A percentile compares a stretch with the other conserved stretches of the same genome.
phyloP scores from a whole-genome alignment of 2,113 vertebrate species.

The Phalacrocorax carbo region DNA sequence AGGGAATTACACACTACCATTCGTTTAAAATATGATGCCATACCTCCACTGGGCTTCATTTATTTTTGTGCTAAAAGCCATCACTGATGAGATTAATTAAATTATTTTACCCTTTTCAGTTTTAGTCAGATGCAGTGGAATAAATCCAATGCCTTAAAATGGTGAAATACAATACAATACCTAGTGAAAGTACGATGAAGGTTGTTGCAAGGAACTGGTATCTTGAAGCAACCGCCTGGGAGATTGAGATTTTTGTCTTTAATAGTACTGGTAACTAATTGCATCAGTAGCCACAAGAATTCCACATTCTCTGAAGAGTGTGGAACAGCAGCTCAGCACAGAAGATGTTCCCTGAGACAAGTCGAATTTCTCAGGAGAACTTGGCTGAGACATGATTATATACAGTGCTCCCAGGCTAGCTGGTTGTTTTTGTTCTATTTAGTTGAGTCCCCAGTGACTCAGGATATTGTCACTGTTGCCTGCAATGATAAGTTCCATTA shows the following conservation, averaged over 20 bases:
- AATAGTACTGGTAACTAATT: constrained; percentile 39
- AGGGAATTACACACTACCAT: background rate
- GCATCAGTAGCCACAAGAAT: background rate
- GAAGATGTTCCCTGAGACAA: background rate
- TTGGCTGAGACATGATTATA: background rate
- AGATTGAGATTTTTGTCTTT: background rate
- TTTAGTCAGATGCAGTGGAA: constrained; percentile 13
- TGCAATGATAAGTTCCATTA: background rate
- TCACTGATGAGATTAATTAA: background rate
- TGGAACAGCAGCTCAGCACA: background rate
- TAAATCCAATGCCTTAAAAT: background rate
- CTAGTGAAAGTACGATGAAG: background rate
- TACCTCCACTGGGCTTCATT: background rate
- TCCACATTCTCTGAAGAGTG: background rate
- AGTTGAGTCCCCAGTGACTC: background rate
- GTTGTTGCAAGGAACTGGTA: background rate
- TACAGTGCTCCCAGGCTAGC: background rate
- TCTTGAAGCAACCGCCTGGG: background rate
- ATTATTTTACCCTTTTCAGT: constrained; percentile 19
- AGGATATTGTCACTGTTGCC: background rate
- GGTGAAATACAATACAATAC: background rate
- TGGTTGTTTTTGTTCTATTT: background rate
- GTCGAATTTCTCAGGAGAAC: background rate
- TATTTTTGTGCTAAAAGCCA: constrained; percentile 43
- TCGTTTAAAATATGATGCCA: constrained; percentile 9